Base-by-base conservation (phyloP, 2,797 vertebrate genomes). In the Argya squamiceps region DNA sequence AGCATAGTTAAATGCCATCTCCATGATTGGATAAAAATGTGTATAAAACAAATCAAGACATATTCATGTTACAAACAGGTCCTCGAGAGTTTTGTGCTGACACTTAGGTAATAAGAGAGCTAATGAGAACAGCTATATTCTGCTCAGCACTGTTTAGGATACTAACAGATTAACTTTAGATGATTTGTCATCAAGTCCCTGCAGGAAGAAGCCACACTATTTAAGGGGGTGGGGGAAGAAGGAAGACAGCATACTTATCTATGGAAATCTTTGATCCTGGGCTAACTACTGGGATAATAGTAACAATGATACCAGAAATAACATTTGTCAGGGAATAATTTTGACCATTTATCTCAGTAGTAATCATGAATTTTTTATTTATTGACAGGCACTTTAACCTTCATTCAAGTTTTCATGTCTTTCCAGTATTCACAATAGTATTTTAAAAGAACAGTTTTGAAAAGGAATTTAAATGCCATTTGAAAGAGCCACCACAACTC, bases 21-120 rank as follows among this genome's bases (percentile, higher is more conserved):
- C 83, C 30, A 64, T 1, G 9, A 79, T 0, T 74, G 41, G 44
- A 93, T 94, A 91, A 88, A 86, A 95, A 88, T 1, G 12, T 92
- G 14, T 84, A 92, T 84, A 88, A 86, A 90, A 93, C 69, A 94
- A 88, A 88, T 67, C 83, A 92, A 90, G 67, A 84, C 53, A 88
- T 56, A 79, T 30, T 94, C 47, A 60, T 68, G 80, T 78, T 87
- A 77, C 64, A 85, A 93, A 87, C 44, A 68, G 15, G 46, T 84
- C 44, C 89, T 91, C 73, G 44, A 65, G 84, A 90, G 79, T 81
- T 91, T 83, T 90, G 52, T 79, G 70, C 86, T 81, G 91, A 73
- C 65, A 68, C 52, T 86, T 65, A 20, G 39, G 83, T 49, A 90
- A 53, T 81, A 79, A 59, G 44, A 92, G 26, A 59, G 59, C 50